Evolutionary conservation across 2,113 vertebrate species (phyloP).

Genomic region (Rissa tridactyla): DNA sequence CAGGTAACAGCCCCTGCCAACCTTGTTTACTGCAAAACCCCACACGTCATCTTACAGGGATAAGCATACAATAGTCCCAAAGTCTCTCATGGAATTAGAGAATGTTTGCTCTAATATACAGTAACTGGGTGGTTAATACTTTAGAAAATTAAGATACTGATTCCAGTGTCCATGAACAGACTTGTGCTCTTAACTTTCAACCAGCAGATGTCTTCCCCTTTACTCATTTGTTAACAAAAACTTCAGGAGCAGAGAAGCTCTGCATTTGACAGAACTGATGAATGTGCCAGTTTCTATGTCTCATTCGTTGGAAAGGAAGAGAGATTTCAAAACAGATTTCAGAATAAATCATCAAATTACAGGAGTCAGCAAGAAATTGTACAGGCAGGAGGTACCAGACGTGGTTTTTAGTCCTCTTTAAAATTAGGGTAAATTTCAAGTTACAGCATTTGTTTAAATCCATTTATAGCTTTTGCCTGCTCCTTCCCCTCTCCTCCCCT

Average conservation of each 20-base stretch:
- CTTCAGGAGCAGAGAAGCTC: not conserved
- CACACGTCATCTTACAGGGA: fast-evolving
- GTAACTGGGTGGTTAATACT: not conserved
- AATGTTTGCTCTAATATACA: not conserved
- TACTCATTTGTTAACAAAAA: not conserved
- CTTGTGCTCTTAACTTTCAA: not conserved
- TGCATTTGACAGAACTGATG: not conserved
- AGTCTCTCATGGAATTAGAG: not conserved
- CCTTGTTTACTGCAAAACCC: not conserved
- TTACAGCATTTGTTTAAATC: not conserved
- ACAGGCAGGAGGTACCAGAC: not conserved
- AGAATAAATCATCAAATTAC: slow-evolving; percentile 7
- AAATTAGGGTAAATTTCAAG: not conserved
- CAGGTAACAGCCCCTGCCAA: not conserved
- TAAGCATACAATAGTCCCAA: not conserved
- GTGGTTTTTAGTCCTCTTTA: not conserved
- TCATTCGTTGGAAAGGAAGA: slow-evolving; percentile 3
- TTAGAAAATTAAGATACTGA: not conserved
- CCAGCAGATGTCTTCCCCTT: not conserved
- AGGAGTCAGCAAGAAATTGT: slow-evolving; percentile 14
- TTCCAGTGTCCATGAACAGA: not conserved
- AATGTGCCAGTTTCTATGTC: not conserved
- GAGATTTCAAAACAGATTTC: slow-evolving; percentile 49
- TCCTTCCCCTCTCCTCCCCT: not conserved
- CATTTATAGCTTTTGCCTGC: not conserved